Conservation (phyloP, 2,888 invertebrate species). For the Tiphia femorata region DNA sequence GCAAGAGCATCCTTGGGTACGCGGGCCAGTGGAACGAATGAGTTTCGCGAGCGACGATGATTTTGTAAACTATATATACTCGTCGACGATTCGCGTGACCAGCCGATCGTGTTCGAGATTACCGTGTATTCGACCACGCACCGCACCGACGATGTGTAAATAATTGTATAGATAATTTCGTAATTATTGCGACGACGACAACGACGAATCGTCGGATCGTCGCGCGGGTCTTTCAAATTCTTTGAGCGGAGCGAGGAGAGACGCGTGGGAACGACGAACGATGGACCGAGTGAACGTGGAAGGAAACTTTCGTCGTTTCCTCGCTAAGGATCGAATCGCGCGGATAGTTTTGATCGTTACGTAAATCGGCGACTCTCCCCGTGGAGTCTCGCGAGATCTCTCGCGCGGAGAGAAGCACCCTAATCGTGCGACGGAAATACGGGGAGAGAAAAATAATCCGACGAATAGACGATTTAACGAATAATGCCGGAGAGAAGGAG, state of each 20-base stretch:
- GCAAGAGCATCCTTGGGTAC: no score
- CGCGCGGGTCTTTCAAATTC: slow-evolving; percentile 11
- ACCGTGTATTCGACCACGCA: neutral
- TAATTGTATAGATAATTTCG: slow-evolving; percentile 60
- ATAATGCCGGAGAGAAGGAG: slow-evolving; percentile 28
- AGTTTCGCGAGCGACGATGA: no score
- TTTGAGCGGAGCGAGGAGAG: neutral
- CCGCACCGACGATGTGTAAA: slow-evolving; percentile 49
- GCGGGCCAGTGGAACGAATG: no score
- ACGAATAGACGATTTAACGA: slow-evolving; percentile 21
- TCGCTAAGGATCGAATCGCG: no score
- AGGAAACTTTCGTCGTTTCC: no score
- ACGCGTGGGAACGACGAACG: neutral
- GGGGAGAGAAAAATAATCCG: slow-evolving; percentile 20
- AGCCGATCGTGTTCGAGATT: no score
- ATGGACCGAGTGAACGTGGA: neutral
- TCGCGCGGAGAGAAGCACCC: neutral
- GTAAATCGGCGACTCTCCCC: neutral
- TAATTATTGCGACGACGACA: slow-evolving; percentile 14
- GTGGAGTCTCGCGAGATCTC: neutral
- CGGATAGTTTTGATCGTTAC: no score
- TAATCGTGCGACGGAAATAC: neutral
- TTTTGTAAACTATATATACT: no score
- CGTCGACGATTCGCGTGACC: no score
- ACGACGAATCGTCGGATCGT: slow-evolving; percentile 8